Evolutionary conservation across 2,888 invertebrate genomes (phyloP), one percentile per base, ranked within the genome.

Genomic region (Dexiosoma caninum): DNA sequence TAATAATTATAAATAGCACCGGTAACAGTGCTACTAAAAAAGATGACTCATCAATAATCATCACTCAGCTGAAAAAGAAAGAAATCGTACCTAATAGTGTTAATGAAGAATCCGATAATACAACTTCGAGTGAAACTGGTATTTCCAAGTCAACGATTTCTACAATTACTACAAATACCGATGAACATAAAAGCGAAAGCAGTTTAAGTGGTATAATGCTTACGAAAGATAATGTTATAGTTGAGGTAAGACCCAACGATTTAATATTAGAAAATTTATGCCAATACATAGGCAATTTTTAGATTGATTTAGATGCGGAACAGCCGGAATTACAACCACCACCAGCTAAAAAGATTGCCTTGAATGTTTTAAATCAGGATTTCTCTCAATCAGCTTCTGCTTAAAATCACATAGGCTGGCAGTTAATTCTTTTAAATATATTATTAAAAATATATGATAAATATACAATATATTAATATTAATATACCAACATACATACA

Each of bases 71-170:
- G 3, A 81, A 81, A 51, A 81, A 69, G 64, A 77, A 72, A 51
- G 77, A 81, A 35, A 49, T 57, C 19, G 23, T 66, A 49, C 76
- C 77, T 40, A 74, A 71, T 72, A 90, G 88, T 79, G 88, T 82
- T 14, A 77, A 83, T 19, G 92, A 91, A 82, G 92, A 92, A 67
- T 88, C 86, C 2, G 87, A 87, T 78, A 87, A 87, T 53, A 87
- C 86, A 55, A 85, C 84, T 55, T 85, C 86, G 21, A 86, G 84
- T 76, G 84, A 84, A 79, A 82, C 83, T 21, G 83, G 79, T 62
- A 82, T 72, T 74, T 82, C 84, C 23, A 83, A 84, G 81, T 84
- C 81, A 21, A 78, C 82, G 5, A 77, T 77, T 64, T 81, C 81
- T 32, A 77, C 67, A n/a, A 71, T 72, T 21, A 76, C 77, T 46